Evolutionary conservation across 2,113 vertebrate species (phyloP).

Genomic region (Dipodomys spectabilis): DNA sequence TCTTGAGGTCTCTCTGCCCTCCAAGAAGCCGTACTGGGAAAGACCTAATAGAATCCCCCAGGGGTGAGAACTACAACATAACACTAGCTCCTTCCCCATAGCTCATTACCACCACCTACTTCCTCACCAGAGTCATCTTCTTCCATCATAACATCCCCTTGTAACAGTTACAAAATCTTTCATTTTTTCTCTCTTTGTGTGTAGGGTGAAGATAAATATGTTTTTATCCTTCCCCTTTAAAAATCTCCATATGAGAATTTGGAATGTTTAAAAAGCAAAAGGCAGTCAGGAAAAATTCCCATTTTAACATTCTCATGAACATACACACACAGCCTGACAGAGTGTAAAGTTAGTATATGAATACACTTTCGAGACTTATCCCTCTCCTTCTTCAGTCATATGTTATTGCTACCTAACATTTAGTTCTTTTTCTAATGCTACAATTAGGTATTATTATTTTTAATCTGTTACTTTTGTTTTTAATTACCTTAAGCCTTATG

Average conservation of each 20-base stretch:
- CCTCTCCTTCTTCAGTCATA: not conserved
- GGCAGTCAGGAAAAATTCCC: not conserved
- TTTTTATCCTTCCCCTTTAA: constrained; percentile 32
- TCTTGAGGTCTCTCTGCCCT: not conserved
- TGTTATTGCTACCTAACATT: not conserved
- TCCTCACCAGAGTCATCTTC: not conserved
- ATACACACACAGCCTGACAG: not conserved
- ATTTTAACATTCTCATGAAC: not conserved
- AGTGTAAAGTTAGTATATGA: not conserved
- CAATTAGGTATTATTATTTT: constrained; percentile 23
- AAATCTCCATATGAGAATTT: not conserved
- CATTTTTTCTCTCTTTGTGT: too few relatives aligned
- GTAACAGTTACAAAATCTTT: not conserved
- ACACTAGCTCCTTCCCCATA: not conserved
- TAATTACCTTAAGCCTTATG: constrained; percentile 43
- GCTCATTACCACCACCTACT: not conserved
- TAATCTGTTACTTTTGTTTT: constrained; percentile 51
- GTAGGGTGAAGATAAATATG: not conserved
- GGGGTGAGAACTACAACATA: not conserved
- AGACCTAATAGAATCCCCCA: not conserved
- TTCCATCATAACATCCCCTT: not conserved
- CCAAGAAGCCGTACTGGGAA: not conserved
- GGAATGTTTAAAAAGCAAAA: constrained; percentile 4
- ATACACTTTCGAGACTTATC: not conserved
- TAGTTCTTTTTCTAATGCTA: not conserved